Evolutionary conservation across 2,113 vertebrate genomes (phyloP).

Genomic region (Elephas maximus): DNA sequence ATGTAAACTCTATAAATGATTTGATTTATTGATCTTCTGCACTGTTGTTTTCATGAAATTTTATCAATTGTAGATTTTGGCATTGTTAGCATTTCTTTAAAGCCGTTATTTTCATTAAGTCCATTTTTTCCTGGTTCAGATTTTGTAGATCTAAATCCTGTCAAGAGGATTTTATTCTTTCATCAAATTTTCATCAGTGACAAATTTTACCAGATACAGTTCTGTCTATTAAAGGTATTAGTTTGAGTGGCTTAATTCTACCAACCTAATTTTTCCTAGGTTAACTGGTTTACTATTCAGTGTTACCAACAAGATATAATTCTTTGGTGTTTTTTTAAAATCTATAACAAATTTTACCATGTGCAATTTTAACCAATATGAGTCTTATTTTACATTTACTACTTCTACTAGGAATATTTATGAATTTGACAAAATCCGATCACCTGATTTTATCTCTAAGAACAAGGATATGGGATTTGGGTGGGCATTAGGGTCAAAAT

Average conservation of each 20-base stretch:
- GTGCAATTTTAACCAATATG: not conserved
- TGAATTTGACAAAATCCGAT: not conserved
- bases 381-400: constrained; percentile 4
- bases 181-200: not conserved
- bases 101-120: not conserved
- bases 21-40: not conserved
- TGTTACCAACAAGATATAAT: not conserved
- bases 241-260: not conserved
- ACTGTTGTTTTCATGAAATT: not conserved
- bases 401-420: constrained; percentile 21
- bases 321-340: not conserved
- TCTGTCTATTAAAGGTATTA: not conserved
- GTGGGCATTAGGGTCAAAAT: not conserved
- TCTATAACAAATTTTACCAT: not conserved
- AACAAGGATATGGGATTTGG: constrained; percentile 24
- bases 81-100: not conserved
- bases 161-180: constrained; percentile 18
- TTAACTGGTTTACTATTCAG: not conserved
- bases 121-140: not conserved
- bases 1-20: not conserved
- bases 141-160: not conserved
- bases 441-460: not conserved
- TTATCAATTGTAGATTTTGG: not conserved
- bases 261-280: not conserved
- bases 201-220: not conserved